Evolutionary conservation across 2,888 invertebrate species (phyloP).

Genomic region (Gastracanthus pulcherrimus): DNA sequence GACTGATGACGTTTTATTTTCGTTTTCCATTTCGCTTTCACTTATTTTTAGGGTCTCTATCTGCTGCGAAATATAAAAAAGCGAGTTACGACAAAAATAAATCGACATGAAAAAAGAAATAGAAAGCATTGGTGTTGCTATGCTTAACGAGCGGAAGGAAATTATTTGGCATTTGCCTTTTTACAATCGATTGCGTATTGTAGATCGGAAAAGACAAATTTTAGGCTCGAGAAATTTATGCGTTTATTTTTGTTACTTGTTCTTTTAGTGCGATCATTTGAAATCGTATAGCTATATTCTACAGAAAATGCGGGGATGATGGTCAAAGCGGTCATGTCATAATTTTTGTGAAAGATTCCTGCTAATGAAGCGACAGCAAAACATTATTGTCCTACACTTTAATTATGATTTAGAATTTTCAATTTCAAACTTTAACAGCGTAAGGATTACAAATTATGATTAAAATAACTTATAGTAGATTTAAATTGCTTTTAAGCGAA

Average conservation of each 20-base stretch:
- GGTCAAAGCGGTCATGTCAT: neutral
- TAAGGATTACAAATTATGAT: neutral
- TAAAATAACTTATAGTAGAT: neutral
- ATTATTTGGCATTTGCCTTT: conserved; percentile 16
- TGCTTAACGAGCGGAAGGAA: conserved; percentile 26
- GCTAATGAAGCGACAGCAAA: too few relatives aligned
- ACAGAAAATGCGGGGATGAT: neutral
- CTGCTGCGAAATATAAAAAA: neutral
- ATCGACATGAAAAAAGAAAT: conserved; percentile 11
- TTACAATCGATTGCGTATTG: conserved; percentile 17
- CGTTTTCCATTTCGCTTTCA: neutral
- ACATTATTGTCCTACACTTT: neutral
- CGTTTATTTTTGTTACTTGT: neutral
- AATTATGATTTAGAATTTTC: neutral
- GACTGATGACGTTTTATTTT: conserved; percentile 49
- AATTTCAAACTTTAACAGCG: neutral
- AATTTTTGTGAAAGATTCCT: too few relatives aligned
- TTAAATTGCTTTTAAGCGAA: conserved; percentile 1
- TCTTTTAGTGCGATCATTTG: neutral
- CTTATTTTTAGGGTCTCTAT: neutral
- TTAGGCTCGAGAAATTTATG: neutral
- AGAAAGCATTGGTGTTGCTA: neutral
- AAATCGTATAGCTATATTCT: neutral
- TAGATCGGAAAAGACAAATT: neutral
- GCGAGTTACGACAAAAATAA: neutral